Conservation (phyloP, 1,140 invertebrate species). For the Anadara kagoshimensis region DNA sequence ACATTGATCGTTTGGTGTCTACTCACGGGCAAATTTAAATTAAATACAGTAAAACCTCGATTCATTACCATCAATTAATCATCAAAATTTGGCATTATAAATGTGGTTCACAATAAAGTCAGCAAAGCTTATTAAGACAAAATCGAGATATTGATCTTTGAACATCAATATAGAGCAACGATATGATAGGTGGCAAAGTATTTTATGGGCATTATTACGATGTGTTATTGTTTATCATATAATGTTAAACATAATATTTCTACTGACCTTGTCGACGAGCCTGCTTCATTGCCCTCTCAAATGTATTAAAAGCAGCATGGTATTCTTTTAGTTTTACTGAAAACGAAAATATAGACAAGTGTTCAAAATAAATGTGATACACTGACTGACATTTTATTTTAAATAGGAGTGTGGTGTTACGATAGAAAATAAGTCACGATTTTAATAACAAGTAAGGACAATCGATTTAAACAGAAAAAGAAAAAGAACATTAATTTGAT, state of each 20-base stretch:
- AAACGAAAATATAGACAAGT: constrained; percentile 20
- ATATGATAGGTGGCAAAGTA: neutral
- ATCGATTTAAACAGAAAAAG: neutral
- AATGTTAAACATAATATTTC: neutral
- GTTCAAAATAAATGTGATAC: neutral
- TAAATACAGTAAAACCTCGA: too few relatives aligned
- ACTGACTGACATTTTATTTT: neutral
- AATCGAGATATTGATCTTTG: neutral
- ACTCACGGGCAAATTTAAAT: too few relatives aligned
- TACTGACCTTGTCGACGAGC: constrained; percentile 53
- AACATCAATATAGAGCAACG: neutral
- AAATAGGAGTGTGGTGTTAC: neutral
- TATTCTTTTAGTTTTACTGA: constrained; percentile 58
- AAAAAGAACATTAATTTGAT: neutral
- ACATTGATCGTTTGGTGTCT: too few relatives aligned
- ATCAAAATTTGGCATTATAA: neutral
- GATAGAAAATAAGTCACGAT: neutral
- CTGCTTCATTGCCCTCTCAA: constrained; percentile 54
- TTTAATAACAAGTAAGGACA: neutral
- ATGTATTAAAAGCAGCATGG: constrained; percentile 52
- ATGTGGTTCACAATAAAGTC: neutral
- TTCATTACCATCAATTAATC: neutral
- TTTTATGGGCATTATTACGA: neutral
- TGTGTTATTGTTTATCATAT: neutral
- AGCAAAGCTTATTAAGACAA: neutral